These are phyloP conservation scores for Pelobates fuscus DNA, from an alignment of 2,113 vertebrate species.

Conservation along the genomic window DNA sequence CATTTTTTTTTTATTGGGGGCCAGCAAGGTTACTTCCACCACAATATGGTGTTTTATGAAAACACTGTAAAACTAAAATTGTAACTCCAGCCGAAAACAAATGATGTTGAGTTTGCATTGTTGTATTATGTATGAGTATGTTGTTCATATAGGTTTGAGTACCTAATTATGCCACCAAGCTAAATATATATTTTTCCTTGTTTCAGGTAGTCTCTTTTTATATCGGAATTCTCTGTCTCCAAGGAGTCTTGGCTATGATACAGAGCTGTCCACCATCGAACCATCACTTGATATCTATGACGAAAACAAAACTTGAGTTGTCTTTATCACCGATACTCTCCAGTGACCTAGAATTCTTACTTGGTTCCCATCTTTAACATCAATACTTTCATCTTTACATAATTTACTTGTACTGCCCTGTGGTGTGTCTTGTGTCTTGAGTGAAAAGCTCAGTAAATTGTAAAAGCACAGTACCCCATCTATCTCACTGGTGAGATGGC, in stretches of 20 bases:
- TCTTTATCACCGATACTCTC: constrained; percentile 58
- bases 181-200: constrained; percentile 52
- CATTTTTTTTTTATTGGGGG: too few relatives aligned
- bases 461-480: constrained; percentile 39
- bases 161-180: not conserved
- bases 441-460: constrained; percentile 13
- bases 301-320: constrained; percentile 92
- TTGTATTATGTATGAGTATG: too few relatives aligned
- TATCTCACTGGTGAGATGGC: not conserved
- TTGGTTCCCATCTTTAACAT: constrained; percentile 59
- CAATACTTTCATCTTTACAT: constrained; percentile 63
- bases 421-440: constrained; percentile 37
- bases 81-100: too few relatives aligned
- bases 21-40: too few relatives aligned
- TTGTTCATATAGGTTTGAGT: too few relatives aligned
- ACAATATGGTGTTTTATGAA: too few relatives aligned
- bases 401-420: constrained; percentile 33
- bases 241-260: constrained; percentile 84
- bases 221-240: constrained; percentile 84
- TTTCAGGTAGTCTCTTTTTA: constrained; percentile 85
- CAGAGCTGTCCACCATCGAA: constrained; percentile 89
- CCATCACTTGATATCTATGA: constrained; percentile 88
- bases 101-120: too few relatives aligned
- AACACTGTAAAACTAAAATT: too few relatives aligned
- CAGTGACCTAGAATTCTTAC: constrained; percentile 55